These are phyloP conservation scores for Formicarius rufipectus DNA, from an alignment of 2,113 vertebrate genomes.

Conservation along the genomic window DNA sequence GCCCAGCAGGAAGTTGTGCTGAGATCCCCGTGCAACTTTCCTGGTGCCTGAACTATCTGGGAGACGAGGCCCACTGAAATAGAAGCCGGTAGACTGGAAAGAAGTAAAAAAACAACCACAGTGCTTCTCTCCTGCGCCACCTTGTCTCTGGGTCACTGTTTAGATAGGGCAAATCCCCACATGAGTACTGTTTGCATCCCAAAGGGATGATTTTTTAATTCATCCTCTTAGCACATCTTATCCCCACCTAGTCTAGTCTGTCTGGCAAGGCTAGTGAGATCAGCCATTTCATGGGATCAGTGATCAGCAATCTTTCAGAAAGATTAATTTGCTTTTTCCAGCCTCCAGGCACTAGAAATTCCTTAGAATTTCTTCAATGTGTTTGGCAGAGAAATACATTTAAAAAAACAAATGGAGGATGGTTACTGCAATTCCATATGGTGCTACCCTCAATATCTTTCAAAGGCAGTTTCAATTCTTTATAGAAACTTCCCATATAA, in stretches of 20 bases:
- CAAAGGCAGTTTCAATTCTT: neutral
- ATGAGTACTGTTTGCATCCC: conserved; percentile 9
- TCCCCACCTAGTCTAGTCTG: neutral
- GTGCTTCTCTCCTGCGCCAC: neutral
- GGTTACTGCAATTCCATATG: conserved; percentile 22
- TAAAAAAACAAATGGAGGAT: neutral
- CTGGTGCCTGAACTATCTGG: neutral
- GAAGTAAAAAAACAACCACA: neutral
- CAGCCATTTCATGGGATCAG: neutral
- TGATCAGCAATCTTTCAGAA: neutral
- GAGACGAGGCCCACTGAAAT: neutral
- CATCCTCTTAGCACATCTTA: conserved; percentile 37
- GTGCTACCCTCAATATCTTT: conserved; percentile 5
- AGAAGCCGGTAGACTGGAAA: neutral
- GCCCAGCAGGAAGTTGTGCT: neutral
- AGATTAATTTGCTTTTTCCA: neutral
- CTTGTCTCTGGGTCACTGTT: neutral
- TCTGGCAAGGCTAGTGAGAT: neutral
- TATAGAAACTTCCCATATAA: neutral
- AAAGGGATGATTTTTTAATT: neutral
- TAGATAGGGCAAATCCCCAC: neutral
- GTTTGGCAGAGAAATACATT: neutral
- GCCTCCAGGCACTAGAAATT: neutral
- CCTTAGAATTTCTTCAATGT: neutral
- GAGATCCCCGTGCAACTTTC: neutral